Conservation (phyloP, 2,797 vertebrate genomes). For the Melanotaenia maccullochi region DNA sequence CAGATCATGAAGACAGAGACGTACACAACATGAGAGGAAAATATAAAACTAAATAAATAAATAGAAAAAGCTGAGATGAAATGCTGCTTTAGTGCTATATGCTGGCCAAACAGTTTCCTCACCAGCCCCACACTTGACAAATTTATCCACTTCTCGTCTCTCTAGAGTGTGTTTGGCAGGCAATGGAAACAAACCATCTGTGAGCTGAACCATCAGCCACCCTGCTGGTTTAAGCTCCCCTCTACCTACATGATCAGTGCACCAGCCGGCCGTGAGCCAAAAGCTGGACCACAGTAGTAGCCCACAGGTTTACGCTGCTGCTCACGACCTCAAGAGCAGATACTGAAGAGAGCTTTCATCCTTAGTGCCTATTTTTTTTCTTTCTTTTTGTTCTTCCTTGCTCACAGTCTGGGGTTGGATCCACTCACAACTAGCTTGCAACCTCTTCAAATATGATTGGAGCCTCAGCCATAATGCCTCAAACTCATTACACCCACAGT, state of each 20-base stretch:
- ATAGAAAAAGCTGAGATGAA: background rate
- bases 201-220: conserved; percentile 38
- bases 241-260: conserved; percentile 16
- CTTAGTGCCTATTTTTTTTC: background rate
- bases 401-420: background rate
- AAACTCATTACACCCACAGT: conserved; percentile 31
- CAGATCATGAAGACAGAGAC: conserved; percentile 3
- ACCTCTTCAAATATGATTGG: conserved; percentile 38
- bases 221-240: conserved; percentile 43
- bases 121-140: conserved; percentile 26
- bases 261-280: conserved; percentile 4
- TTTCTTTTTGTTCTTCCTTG: background rate
- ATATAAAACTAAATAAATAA: background rate
- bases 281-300: conserved; percentile 7
- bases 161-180: conserved; percentile 49
- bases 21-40: background rate
- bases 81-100: conserved; percentile 2
- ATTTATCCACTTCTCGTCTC: conserved; percentile 47
- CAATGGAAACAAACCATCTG: conserved; percentile 55
- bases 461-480: conserved; percentile 30
- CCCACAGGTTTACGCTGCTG: background rate
- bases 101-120: conserved; percentile 22
- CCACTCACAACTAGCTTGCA: conserved; percentile 21
- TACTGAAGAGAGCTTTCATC: conserved; percentile 5
- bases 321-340: background rate